Percentiles rank a stretch among this genome's conserved stretches.
Conservation (phyloP, 2,888 invertebrate genomes). For the Lasioglossum leucozonium region DNA sequence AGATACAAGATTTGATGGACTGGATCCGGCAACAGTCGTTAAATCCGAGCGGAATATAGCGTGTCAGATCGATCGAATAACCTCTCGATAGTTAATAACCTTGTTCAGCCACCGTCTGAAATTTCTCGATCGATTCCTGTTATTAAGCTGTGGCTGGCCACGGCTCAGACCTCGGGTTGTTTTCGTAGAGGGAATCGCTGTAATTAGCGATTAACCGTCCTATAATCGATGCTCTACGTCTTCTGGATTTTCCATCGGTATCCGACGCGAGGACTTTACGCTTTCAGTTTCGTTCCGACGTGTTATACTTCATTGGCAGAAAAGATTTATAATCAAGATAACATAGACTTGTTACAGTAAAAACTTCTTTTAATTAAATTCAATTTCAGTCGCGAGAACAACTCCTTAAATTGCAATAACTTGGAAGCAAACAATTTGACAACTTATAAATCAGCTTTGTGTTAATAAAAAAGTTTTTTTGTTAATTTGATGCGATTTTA, state of each 20-base stretch:
- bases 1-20: conserved; percentile 21
- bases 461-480: no score
- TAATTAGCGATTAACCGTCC: conserved; percentile 81
- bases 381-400: not conserved
- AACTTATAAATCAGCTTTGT: no score
- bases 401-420: not conserved
- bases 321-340: not conserved
- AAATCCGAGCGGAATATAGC: conserved; percentile 48
- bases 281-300: conserved; percentile 41
- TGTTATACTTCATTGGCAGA: not conserved
- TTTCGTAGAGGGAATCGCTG: conserved; percentile 77
- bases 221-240: conserved; percentile 59
- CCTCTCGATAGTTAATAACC: conserved; percentile 78
- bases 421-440: not conserved
- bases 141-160: conserved; percentile 72
- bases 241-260: conserved; percentile 43
- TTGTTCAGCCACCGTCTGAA: conserved; percentile 75
- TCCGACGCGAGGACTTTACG: conserved; percentile 13
- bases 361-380: not conserved
- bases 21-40: conserved; percentile 35
- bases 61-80: conserved; percentile 67
- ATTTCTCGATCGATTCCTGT: conserved; percentile 77
- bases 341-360: not conserved
- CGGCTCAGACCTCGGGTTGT: conserved; percentile 72
- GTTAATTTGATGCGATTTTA: no score